A percentile compares a stretch with the other conserved stretches of the same genome.
Evolutionary conservation across 2,888 invertebrate genomes (phyloP).

Genomic region (Sacculina carcini): DNA sequence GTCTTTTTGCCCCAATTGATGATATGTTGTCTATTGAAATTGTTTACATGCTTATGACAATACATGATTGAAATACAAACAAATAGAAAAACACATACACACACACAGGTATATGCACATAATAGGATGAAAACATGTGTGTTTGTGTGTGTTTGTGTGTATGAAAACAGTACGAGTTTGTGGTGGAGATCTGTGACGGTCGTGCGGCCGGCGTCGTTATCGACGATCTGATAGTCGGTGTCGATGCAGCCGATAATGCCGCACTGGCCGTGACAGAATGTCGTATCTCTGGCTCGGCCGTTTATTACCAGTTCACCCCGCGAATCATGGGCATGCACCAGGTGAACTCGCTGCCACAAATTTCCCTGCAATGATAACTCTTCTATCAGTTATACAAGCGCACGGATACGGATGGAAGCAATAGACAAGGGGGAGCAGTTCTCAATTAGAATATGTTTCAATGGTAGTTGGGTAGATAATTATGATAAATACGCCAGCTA

Average conservation of each 20-base stretch:
- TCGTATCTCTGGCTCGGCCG: neutral
- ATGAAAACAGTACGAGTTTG: neutral
- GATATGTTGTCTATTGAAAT: too few species aligned
- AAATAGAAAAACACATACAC: neutral
- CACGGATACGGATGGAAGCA: neutral
- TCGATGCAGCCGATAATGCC: too few species aligned
- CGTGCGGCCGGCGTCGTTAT: neutral
- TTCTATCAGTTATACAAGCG: too few species aligned
- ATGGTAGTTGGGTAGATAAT: too few species aligned
- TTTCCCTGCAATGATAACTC: too few species aligned
- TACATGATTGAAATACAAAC: neutral
- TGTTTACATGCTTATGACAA: too few species aligned
- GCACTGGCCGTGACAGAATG: too few species aligned
- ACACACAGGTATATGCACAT: neutral
- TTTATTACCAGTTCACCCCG: slow-evolving; percentile 37
- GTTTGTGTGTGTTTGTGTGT: neutral
- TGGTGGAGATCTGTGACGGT: neutral
- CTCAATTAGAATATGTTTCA: neutral
- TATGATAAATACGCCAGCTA: too few species aligned
- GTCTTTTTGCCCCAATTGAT: too few species aligned
- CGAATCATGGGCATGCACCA: slow-evolving; percentile 83
- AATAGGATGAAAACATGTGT: neutral
- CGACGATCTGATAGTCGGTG: too few species aligned
- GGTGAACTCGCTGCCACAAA: slow-evolving; percentile 19
- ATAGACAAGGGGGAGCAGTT: neutral